A percentile compares a stretch with the other conserved stretches of the same genome.
Evolutionary conservation across 1,140 invertebrate species (phyloP).

Genomic region (Neodiprion lecontei): DNA sequence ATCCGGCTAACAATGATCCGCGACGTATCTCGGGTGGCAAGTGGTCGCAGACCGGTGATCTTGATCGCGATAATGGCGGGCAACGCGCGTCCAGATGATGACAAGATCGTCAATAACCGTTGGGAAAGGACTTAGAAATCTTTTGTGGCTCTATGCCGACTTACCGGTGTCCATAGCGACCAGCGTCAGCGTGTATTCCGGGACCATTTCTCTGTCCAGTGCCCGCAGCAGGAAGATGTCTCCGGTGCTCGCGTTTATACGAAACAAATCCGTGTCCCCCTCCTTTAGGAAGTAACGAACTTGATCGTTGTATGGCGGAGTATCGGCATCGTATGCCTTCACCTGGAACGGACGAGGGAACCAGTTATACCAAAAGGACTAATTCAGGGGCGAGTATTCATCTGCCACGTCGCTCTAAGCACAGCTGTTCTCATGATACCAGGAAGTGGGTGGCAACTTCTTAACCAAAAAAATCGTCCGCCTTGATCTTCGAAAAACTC

Average conservation of each 20-base stretch:
- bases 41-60: too few species aligned
- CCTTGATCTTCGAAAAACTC: background rate
- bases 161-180: conserved; percentile 93
- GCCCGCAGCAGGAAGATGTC: conserved; percentile 83
- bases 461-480: background rate
- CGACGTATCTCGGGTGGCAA: too few species aligned
- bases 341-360: conserved; percentile 64
- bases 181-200: conserved; percentile 83
- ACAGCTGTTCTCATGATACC: background rate
- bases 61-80: too few species aligned
- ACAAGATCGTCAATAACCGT: background rate
- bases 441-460: background rate
- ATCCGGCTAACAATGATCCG: too few species aligned
- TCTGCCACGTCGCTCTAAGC: background rate
- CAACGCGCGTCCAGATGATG: too few species aligned
- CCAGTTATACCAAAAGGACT: conserved; percentile 1
- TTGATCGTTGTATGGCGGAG: conserved; percentile 87
- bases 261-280: conserved; percentile 86
- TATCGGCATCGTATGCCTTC: conserved; percentile 87
- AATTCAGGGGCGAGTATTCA: background rate
- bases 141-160: conserved; percentile 38
- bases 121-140: background rate
- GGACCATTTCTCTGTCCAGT: conserved; percentile 82
- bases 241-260: conserved; percentile 87
- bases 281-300: conserved; percentile 93